Conservation (phyloP, 2,888 invertebrate species). For the Acleris emargana region DNA sequence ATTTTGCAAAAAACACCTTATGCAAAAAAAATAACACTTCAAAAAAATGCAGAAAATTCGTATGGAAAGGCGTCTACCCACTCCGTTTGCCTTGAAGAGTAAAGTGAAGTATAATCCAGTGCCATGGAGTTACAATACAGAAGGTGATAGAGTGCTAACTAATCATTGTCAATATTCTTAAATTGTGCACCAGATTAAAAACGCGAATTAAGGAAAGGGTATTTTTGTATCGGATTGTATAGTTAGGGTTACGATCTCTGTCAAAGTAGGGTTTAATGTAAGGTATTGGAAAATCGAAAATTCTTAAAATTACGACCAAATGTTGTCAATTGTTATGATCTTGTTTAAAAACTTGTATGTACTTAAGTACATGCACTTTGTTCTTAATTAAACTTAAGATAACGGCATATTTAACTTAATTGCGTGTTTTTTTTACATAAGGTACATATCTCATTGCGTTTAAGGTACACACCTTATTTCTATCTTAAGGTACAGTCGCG, state of each 20-base stretch:
- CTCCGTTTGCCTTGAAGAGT: too few species aligned
- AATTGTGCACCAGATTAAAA: constrained; percentile 26
- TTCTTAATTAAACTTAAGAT: too few species aligned
- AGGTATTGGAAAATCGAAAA: constrained; percentile 7
- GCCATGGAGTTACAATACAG: not conserved
- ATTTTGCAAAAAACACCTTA: too few species aligned
- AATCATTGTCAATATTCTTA: not conserved
- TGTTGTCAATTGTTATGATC: constrained; percentile 6
- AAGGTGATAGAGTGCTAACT: not conserved
- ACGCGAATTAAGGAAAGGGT: constrained; percentile 16
- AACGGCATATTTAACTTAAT: too few species aligned
- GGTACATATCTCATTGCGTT: too few species aligned
- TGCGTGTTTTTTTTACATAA: too few species aligned
- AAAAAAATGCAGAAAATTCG: too few species aligned
- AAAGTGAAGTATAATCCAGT: not conserved
- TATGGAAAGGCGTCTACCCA: too few species aligned
- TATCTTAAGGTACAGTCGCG: too few species aligned
- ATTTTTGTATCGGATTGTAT: constrained; percentile 33
- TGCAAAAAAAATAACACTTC: too few species aligned
- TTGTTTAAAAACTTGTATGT: not conserved
- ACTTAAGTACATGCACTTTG: not conserved
- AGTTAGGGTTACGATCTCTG: constrained; percentile 56
- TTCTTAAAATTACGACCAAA: constrained; percentile 12
- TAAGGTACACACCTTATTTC: too few species aligned
- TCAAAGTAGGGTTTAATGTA: constrained; percentile 48